phyloP scores from a whole-genome alignment of 2,888 invertebrate species.

The Muscina levida region DNA sequence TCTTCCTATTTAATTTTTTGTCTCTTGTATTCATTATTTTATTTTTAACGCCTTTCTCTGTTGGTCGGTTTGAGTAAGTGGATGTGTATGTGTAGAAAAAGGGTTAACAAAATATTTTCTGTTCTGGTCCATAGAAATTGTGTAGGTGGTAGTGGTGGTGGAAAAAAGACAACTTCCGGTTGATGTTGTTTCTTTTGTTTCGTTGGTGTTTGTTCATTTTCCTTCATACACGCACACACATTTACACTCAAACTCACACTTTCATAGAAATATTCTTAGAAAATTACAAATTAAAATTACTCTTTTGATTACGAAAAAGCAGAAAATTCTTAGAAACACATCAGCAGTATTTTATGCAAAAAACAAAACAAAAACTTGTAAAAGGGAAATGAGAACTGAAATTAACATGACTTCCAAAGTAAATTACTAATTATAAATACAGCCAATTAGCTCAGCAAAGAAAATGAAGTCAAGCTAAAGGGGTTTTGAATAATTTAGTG shows the following conservation, averaged over 20 bases:
- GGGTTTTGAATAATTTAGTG: conserved; percentile 34
- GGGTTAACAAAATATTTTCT: conserved; percentile 43
- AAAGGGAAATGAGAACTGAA: conserved; percentile 1
- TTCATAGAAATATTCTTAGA: neutral
- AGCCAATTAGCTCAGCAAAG: conserved; percentile 2
- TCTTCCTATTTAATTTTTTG: neutral
- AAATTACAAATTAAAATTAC: conserved; percentile 47
- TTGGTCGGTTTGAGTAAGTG: neutral
- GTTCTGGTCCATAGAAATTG: neutral
- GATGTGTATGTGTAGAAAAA: neutral
- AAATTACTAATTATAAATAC: conserved; percentile 40
- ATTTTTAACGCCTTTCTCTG: conserved; percentile 48
- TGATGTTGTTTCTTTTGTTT: conserved; percentile 3
- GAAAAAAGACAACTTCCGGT: conserved; percentile 47
- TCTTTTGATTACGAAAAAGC: conserved; percentile 19
- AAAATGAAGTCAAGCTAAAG: neutral
- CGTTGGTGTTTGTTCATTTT: neutral
- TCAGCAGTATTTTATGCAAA: conserved; percentile 29
- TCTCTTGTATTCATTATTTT: conserved; percentile 42
- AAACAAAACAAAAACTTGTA: conserved; percentile 6
- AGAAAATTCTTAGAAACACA: neutral
- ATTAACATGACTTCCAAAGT: conserved; percentile 20
- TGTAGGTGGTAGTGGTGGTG: neutral
- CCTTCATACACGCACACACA: conserved; percentile 1
- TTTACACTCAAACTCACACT: no score